Evolutionary conservation across 1,140 invertebrate species (phyloP), one percentile per base, ranked within the genome.

Genomic region (Popillia japonica): DNA sequence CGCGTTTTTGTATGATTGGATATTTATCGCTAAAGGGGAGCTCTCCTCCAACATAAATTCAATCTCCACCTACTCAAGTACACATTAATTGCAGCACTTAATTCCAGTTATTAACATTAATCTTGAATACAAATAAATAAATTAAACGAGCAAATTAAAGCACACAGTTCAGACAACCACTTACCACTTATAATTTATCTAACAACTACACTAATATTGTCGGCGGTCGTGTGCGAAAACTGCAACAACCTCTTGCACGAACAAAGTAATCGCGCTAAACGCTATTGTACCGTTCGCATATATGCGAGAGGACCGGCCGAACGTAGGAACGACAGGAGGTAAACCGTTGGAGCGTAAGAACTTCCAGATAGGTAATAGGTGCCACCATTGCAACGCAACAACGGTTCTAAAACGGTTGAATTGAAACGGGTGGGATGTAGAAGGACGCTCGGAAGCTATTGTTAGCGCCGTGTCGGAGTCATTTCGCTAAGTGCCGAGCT

Each of bases 401-500:
- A 64, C 61, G 8, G 22, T n/a, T n/a, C 61, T 17, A 20, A 64
- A 22, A 27, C 23, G 10, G 61, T 64, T 27, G 61, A 64, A 64
- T 17, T 27, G 61, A n/a, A 64, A 64, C 61, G 7, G 55, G 59
- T n/a, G 9, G 27, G 34, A 42, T 44, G 40, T 10, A 42, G 17
- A 42, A 42, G 40, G 0, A 23, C 73, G 34, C 20, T 2, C 34
- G 40, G 10, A 11, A 40, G 40, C 22, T 40, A 75, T 75, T 75
- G 73, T 75, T 10, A 10, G 73, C 17, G 23, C 34, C 61, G 61
- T 75, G 73, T 42, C 73, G 73, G 73, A 75, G 73, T 75, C 73
- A 75, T 75, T 75, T 75, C 73, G 73, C 40, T 75, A 75, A 75
- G 73, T 75, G 73, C 73, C 73, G 73, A 75, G 73, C 73, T 75